Percentiles rank a stretch among this genome's conserved stretches.
phyloP scores from a whole-genome alignment of 2,797 vertebrate species.

The Aldrovandia affinis region DNA sequence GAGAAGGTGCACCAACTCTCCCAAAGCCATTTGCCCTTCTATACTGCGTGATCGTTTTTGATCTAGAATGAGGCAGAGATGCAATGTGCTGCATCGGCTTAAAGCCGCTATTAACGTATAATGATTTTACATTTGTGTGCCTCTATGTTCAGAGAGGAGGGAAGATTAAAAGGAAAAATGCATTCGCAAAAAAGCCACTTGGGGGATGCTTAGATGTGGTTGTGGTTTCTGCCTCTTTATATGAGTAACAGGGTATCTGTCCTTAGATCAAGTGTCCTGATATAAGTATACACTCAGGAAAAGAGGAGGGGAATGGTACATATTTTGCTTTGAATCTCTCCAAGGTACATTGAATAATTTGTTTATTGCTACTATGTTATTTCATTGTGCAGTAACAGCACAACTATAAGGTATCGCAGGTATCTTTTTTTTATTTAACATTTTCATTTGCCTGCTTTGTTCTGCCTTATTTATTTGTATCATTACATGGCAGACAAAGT shows the following conservation, averaged over 20 bases:
- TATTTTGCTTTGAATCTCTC: not conserved
- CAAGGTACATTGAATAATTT: not conserved
- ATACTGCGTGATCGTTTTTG: slow-evolving; percentile 42
- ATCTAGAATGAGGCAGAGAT: slow-evolving; percentile 39
- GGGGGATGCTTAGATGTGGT: slow-evolving; percentile 36
- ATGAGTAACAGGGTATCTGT: slow-evolving; percentile 10
- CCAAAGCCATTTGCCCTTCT: slow-evolving; percentile 42
- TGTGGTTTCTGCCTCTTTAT: slow-evolving; percentile 36
- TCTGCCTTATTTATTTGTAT: not conserved
- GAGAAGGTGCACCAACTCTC: slow-evolving; percentile 43
- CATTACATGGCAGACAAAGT: not conserved
- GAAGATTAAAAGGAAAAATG: slow-evolving; percentile 50
- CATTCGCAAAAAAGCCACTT: slow-evolving; percentile 31
- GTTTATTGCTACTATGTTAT: not conserved
- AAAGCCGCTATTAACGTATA: slow-evolving; percentile 49
- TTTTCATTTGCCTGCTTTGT: not conserved
- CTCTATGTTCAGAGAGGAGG: slow-evolving; percentile 35
- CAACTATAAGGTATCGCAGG: not conserved
- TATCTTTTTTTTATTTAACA: not conserved
- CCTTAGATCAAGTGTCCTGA: slow-evolving; percentile 11
- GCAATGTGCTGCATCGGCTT: slow-evolving; percentile 40
- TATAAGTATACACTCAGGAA: slow-evolving; percentile 9
- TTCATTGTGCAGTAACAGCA: not conserved
- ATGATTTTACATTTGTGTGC: slow-evolving; percentile 44
- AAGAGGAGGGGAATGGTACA: not conserved